Conservation (phyloP, 1,140 invertebrate genomes). For the Nephila pilipes region DNA sequence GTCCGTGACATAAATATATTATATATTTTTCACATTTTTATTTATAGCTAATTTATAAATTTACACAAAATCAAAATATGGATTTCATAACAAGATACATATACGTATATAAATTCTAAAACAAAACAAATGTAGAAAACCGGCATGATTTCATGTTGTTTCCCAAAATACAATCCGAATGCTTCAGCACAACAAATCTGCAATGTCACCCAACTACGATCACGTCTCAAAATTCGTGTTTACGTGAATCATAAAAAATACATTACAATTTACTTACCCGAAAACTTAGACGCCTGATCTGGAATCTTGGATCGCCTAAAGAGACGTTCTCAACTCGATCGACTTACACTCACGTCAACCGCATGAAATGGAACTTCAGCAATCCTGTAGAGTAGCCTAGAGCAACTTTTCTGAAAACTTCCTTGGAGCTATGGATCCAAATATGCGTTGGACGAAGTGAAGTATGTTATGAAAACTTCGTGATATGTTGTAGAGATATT, state of each 20-base stretch:
- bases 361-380: neutral
- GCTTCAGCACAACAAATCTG: neutral
- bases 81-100: neutral
- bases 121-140: neutral
- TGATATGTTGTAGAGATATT: neutral
- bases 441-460: neutral
- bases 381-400: constrained; percentile 6
- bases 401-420: neutral
- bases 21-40: too few relatives aligned
- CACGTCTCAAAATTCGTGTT: constrained; percentile 15
- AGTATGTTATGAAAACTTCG: neutral
- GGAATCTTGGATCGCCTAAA: neutral
- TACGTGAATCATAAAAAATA: constrained; percentile 5
- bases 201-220: neutral
- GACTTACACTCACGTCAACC: neutral
- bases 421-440: neutral
- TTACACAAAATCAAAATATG: too few relatives aligned
- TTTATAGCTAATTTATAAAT: too few relatives aligned
- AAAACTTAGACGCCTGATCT: neutral
- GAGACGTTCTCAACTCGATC: neutral
- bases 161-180: neutral
- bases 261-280: constrained; percentile 29
- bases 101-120: neutral
- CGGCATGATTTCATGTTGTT: neutral
- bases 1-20: too few relatives aligned